Evolutionary conservation across 1,140 invertebrate genomes (phyloP).

Genomic region (Arctopsyche grandis): DNA sequence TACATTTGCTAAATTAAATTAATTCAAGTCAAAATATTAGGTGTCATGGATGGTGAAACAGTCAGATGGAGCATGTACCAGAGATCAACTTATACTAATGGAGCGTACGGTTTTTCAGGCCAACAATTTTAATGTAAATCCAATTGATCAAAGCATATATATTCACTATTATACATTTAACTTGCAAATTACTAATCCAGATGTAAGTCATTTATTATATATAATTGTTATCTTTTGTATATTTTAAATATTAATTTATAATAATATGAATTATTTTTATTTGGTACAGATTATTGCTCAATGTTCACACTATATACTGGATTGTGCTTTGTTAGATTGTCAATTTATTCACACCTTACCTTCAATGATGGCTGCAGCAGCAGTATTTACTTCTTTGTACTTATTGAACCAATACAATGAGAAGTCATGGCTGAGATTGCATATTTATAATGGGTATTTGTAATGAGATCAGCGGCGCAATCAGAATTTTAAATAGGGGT

Average conservation of each 20-base stretch:
- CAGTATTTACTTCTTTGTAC: constrained; percentile 50
- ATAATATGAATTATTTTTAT: constrained; percentile 25
- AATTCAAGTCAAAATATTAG: too few relatives aligned
- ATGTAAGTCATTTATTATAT: constrained; percentile 38
- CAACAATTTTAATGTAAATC: constrained; percentile 46
- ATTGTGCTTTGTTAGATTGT: constrained; percentile 50
- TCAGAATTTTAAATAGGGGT: too few relatives aligned
- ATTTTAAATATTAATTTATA: neutral
- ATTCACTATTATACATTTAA: constrained; percentile 51
- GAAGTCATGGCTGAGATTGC: constrained; percentile 44
- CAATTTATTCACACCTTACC: constrained; percentile 48
- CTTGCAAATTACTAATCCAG: constrained; percentile 42
- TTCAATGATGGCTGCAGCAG: constrained; percentile 46
- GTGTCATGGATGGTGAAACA: constrained; percentile 51
- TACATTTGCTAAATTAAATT: too few relatives aligned
- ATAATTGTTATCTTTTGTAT: neutral
- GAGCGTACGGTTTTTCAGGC: constrained; percentile 43
- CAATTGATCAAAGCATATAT: constrained; percentile 44
- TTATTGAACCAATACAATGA: constrained; percentile 47
- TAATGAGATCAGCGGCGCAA: too few relatives aligned
- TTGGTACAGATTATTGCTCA: constrained; percentile 46
- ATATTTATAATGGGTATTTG: constrained; percentile 43
- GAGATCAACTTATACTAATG: constrained; percentile 42
- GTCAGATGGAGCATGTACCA: constrained; percentile 45
- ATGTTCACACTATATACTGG: constrained; percentile 48